Base-by-base conservation (phyloP, 1,140 invertebrate genomes). In the Asbolus verrucosus region DNA sequence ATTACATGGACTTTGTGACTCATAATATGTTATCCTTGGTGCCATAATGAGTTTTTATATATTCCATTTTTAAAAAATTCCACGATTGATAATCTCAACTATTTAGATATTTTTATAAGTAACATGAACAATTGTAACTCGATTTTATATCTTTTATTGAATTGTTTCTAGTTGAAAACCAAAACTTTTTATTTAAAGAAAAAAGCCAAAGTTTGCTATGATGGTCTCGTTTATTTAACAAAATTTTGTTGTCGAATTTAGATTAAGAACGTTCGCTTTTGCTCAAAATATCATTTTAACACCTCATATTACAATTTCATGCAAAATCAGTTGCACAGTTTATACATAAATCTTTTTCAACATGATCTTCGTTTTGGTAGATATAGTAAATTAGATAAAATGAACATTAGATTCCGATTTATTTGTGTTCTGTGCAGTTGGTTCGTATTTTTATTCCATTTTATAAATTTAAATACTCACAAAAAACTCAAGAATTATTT, bases 1-100 rank as follows among this genome's bases (percentile, higher is more conserved):
- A 81, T 86, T 94, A 72, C 92, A 94, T 83, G 91, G 92, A 79
- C 79, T 90, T 68, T 85, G 79, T 74, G 79, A 81, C 62, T 76
- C 72, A 72, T 80, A 74, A 80, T 54, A 27, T 54, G 46, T 54
- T 54, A 54, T 54, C 27, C 19, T 54, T 54, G 61, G 61, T 63
- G 61, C 61, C 61, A 63, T 63, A 59, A 63, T 63, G 39, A 63
- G 61, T 63, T 63, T 62, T 63, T 63, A 63, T n/a, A n/a, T 63
- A 63, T 63, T 63, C 61, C 61, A 63, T 63, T 63, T 63, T 30
- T n/a, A n/a, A 41, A 63, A 63, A 63, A 63, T 63, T 63, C 61
- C 61, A 63, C 61, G 36, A 62, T 36, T 62, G 30, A 63, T 63
- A 63, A 41, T 41, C 61, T 41, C 21, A n/a, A 63, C 61, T 63